phyloP scores from a whole-genome alignment of 35 echinoderm and acorn worm genomes.

The Acanthaster planci region DNA sequence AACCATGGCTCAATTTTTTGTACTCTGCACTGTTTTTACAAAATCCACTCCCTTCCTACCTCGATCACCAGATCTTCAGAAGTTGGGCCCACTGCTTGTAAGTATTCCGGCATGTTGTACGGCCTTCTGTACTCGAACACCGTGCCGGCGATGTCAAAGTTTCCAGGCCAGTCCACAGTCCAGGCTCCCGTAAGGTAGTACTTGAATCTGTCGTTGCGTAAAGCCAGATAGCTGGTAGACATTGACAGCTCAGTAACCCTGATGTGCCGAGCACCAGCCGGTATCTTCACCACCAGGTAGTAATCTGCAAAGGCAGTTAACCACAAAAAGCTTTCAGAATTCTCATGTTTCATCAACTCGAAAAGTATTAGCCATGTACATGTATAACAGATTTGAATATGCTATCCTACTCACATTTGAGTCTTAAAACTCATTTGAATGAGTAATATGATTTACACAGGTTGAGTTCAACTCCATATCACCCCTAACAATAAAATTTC shows the following conservation, averaged over 20 bases:
- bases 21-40: too few species aligned
- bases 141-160: slow-evolving; percentile 88
- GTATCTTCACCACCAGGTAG: slow-evolving; percentile 80
- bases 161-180: slow-evolving; percentile 96
- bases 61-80: slow-evolving; percentile 78
- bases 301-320: slow-evolving; percentile 68
- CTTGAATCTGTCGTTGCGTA: slow-evolving; percentile 70
- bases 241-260: slow-evolving; percentile 49
- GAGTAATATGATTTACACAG: too few species aligned
- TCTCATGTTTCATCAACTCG: too few species aligned
- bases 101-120: slow-evolving; percentile 70
- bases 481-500: too few species aligned
- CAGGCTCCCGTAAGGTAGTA: slow-evolving; percentile 96
- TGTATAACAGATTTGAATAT: too few species aligned
- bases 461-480: too few species aligned
- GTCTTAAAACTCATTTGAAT: too few species aligned
- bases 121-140: slow-evolving; percentile 77
- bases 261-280: slow-evolving; percentile 81
- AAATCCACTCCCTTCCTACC: slow-evolving; percentile 42
- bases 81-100: slow-evolving; percentile 72
- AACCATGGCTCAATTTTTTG: too few species aligned
- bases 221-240: slow-evolving; percentile 86
- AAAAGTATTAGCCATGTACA: too few species aligned
- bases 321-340: too few species aligned
- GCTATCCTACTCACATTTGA: too few species aligned